A percentile compares a stretch with the other conserved stretches of the same genome.
phyloP scores from a whole-genome alignment of 2,888 invertebrate species.

The Neelides folsomi region DNA sequence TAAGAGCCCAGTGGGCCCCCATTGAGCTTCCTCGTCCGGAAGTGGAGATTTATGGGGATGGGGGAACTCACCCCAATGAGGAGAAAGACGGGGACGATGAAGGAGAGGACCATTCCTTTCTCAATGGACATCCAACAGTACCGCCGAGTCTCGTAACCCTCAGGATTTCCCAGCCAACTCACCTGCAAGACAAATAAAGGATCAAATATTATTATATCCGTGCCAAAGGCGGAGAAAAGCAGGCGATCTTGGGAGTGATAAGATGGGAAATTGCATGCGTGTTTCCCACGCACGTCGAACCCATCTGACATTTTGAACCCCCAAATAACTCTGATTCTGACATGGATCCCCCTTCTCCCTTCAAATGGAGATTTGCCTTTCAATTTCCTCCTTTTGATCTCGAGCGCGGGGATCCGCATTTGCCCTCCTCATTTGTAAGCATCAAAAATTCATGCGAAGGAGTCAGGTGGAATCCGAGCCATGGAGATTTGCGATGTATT shows the following conservation, averaged over 20 bases:
- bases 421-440: too few relatives aligned
- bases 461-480: too few relatives aligned
- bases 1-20: too few relatives aligned
- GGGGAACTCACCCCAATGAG: slow-evolving; percentile 51
- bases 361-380: too few relatives aligned
- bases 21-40: too few relatives aligned
- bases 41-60: too few relatives aligned
- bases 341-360: not conserved
- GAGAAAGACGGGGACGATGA: slow-evolving; percentile 57
- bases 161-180: slow-evolving; percentile 53
- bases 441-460: too few relatives aligned
- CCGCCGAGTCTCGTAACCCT: slow-evolving; percentile 56
- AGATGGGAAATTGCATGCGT: not conserved
- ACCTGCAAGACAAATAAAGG: slow-evolving; percentile 40
- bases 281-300: not conserved
- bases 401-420: too few relatives aligned
- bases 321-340: not conserved
- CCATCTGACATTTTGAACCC: not conserved
- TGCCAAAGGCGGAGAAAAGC: slow-evolving; percentile 3
- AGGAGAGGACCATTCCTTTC: slow-evolving; percentile 61
- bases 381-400: too few relatives aligned
- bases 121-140: slow-evolving; percentile 67
- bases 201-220: slow-evolving; percentile 6
- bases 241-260: slow-evolving; percentile 1
- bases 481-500: too few relatives aligned